These are phyloP conservation scores for Rapana venosa DNA, from an alignment of 2,888 invertebrate species.

Conservation along the genomic window DNA sequence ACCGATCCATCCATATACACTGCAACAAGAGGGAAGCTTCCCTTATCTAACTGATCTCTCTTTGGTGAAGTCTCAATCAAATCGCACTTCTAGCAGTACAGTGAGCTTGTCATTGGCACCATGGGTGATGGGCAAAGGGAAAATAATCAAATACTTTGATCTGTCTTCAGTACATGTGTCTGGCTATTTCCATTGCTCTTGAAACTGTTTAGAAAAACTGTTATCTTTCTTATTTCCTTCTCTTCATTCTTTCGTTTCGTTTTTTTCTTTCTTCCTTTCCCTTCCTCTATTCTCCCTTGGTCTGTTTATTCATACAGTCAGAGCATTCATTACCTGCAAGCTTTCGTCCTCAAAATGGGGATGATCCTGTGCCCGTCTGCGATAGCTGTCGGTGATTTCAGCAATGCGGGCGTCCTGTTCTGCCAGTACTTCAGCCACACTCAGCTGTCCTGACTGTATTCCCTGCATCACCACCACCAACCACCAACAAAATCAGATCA, in stretches of 20 bases:
- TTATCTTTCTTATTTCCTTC: background rate
- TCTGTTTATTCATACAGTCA: background rate
- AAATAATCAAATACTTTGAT: too few species aligned
- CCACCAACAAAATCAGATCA: too few species aligned
- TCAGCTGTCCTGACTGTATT: constrained; percentile 65
- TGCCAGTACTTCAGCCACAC: constrained; percentile 68
- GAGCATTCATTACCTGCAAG: constrained; percentile 29
- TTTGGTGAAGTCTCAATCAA: too few species aligned
- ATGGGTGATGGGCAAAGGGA: too few species aligned
- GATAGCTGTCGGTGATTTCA: constrained; percentile 58
- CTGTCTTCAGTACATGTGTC: too few species aligned
- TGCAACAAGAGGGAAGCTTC: too few species aligned
- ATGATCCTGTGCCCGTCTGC: background rate
- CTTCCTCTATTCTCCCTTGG: background rate
- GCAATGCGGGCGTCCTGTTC: constrained; percentile 70
- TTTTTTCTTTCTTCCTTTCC: background rate
- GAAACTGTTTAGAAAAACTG: background rate
- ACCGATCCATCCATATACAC: too few species aligned
- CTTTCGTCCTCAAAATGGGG: background rate
- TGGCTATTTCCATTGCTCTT: too few species aligned
- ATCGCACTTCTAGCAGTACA: too few species aligned
- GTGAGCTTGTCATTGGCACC: too few species aligned
- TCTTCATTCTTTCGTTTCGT: background rate
- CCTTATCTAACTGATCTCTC: too few species aligned
- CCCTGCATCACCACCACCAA: constrained; percentile 43